phyloP scores from a whole-genome alignment of 1,140 invertebrate species.

The Protaetia brevitarsis region DNA sequence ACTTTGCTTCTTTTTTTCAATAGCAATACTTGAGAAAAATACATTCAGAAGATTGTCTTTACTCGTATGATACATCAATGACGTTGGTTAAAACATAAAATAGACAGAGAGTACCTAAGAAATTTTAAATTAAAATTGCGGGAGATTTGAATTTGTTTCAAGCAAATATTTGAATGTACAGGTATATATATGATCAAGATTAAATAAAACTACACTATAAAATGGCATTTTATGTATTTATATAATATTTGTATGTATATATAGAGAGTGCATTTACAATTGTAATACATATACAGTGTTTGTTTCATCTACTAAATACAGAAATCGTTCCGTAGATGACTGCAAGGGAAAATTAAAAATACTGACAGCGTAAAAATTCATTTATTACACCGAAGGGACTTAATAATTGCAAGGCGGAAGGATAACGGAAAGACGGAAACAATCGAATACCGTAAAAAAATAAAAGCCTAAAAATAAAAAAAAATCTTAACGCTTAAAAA shows the following conservation, averaged over 20 bases:
- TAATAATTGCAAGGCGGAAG: background rate
- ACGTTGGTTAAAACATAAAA: too few relatives aligned
- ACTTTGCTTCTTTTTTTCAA: too few relatives aligned
- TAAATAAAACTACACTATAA: constrained; percentile 28
- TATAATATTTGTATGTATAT: constrained; percentile 44
- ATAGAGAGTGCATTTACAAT: constrained; percentile 46
- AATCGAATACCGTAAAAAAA: constrained; percentile 27
- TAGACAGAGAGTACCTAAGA: too few relatives aligned
- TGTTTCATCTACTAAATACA: constrained; percentile 40
- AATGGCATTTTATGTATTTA: constrained; percentile 37
- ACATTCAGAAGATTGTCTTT: too few relatives aligned
- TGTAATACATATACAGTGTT: constrained; percentile 46
- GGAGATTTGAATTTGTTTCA: constrained; percentile 40
- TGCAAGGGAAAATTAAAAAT: constrained; percentile 19
- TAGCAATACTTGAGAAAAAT: too few relatives aligned
- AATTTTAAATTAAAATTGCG: too few relatives aligned
- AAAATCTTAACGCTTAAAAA: constrained; percentile 13
- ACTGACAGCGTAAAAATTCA: constrained; percentile 26
- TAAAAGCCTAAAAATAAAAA: constrained; percentile 18
- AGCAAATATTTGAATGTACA: constrained; percentile 21
- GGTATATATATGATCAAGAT: constrained; percentile 4
- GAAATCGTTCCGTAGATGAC: constrained; percentile 22
- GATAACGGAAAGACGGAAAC: background rate
- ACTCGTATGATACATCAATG: too few relatives aligned
- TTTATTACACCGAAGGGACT: background rate